phyloP scores from a whole-genome alignment of 2,113 vertebrate genomes.

The Nipponia nippon region DNA sequence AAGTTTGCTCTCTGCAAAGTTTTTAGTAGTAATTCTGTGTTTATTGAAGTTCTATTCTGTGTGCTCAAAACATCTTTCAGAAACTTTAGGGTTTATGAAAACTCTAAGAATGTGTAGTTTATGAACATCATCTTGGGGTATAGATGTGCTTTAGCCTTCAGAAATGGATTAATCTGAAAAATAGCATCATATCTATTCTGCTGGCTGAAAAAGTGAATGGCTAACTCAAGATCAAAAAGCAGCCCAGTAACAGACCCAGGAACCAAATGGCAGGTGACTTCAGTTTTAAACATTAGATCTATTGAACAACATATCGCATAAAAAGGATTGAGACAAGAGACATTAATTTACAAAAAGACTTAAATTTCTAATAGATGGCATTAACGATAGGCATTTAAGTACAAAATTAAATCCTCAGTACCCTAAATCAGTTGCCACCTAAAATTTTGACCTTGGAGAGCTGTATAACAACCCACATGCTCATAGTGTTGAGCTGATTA shows the following conservation, averaged over 20 bases:
- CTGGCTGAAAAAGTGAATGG: neutral
- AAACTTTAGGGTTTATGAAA: neutral
- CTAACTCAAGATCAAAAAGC: neutral
- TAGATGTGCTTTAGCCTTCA: neutral
- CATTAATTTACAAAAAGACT: neutral
- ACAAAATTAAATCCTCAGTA: neutral
- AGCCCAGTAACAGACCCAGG: neutral
- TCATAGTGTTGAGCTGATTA: neutral
- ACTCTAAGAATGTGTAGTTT: neutral
- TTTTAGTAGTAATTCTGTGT: neutral
- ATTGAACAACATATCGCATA: neutral
- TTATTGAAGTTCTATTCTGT: neutral
- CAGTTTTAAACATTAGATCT: neutral
- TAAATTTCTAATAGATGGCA: neutral
- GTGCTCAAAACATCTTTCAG: neutral
- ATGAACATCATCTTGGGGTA: neutral
- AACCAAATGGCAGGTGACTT: neutral
- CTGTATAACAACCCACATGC: neutral
- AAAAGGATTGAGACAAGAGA: neutral
- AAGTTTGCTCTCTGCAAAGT: neutral
- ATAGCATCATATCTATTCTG: neutral
- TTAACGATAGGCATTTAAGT: neutral
- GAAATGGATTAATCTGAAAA: neutral
- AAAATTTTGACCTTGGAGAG: neutral
- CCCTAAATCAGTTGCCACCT: neutral